Percentiles rank a stretch among this genome's conserved stretches.
Evolutionary conservation across 2,797 vertebrate genomes (phyloP).

Genomic region (Gymnothorax javanicus): DNA sequence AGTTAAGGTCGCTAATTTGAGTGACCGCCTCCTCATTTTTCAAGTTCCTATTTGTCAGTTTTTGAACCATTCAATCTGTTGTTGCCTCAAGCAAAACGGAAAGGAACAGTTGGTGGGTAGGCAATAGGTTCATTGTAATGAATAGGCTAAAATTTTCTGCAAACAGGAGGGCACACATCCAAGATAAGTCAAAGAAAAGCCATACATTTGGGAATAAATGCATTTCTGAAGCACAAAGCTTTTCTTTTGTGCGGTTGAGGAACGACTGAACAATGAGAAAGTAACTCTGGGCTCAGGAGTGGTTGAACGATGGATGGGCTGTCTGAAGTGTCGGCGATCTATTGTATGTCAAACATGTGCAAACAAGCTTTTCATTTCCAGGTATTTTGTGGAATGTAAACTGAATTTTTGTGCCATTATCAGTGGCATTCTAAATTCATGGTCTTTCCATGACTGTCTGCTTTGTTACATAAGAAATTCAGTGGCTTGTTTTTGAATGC

Average conservation of each 20-base stretch:
- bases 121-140: background rate
- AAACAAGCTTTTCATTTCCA: conserved; percentile 6
- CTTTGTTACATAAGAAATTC: background rate
- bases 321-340: background rate
- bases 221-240: background rate
- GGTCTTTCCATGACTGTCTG: background rate
- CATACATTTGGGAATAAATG: background rate
- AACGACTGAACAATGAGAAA: background rate
- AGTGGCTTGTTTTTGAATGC: background rate
- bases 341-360: conserved; percentile 3
- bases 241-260: background rate
- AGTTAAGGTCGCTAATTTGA: background rate
- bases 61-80: background rate
- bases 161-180: background rate
- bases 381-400: background rate
- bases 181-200: background rate
- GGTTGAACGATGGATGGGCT: background rate
- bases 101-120: background rate
- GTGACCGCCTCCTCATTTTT: background rate
- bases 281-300: background rate
- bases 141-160: background rate
- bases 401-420: background rate
- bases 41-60: background rate
- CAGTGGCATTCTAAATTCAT: background rate
- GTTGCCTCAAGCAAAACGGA: background rate